Conservation (phyloP, 2,113 vertebrate species). For the Zosterops hypoxanthus region DNA sequence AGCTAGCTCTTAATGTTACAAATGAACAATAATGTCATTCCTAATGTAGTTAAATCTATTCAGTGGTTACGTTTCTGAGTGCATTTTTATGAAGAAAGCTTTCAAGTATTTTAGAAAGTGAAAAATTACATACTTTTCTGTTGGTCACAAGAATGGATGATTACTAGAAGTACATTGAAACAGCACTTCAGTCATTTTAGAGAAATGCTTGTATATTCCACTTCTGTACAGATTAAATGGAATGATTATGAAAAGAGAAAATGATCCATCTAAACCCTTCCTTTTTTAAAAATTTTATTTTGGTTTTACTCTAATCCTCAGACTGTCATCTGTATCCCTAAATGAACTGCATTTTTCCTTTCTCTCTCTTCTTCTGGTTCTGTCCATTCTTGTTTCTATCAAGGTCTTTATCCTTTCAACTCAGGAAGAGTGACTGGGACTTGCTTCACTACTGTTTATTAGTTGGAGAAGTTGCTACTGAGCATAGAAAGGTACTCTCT, state of each 20-base stretch:
- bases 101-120: background rate
- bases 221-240: background rate
- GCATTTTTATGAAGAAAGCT: background rate
- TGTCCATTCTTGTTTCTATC: slow-evolving; percentile 60
- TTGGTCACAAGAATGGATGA: background rate
- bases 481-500: slow-evolving; percentile 62
- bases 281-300: background rate
- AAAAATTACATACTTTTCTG: background rate
- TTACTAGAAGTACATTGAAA: background rate
- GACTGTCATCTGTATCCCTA: slow-evolving; percentile 29
- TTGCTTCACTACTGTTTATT: slow-evolving; percentile 61
- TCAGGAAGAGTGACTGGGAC: slow-evolving; percentile 57
- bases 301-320: background rate
- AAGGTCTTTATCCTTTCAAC: slow-evolving; percentile 60
- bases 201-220: background rate
- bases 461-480: slow-evolving; percentile 67
- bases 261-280: background rate
- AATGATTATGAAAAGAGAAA: background rate
- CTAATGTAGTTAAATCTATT: background rate
- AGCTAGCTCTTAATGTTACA: background rate
- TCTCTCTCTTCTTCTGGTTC: slow-evolving; percentile 55
- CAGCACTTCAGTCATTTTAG: background rate
- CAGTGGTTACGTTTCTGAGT: background rate
- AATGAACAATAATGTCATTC: background rate
- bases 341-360: slow-evolving; percentile 51